Evolutionary conservation across 2,797 vertebrate genomes (phyloP).

Genomic region (Poecilia wingei): DNA sequence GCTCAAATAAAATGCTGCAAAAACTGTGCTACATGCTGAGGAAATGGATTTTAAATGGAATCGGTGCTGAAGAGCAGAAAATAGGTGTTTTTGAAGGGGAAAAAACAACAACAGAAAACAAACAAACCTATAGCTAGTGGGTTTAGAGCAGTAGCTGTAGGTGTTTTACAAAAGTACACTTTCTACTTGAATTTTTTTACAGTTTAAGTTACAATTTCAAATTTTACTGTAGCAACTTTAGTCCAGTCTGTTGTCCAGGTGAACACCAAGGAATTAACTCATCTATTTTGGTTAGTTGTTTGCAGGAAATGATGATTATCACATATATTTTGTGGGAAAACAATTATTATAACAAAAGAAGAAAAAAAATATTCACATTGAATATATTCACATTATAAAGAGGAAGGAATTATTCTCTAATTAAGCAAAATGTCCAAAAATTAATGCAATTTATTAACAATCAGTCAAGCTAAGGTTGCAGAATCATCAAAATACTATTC

Average conservation of each 20-base stretch:
- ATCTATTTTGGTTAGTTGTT: neutral
- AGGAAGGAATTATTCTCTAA: neutral
- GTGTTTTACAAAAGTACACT: neutral
- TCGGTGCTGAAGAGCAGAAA: constrained; percentile 12
- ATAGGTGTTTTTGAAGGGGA: constrained; percentile 5
- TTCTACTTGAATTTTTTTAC: neutral
- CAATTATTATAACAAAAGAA: neutral
- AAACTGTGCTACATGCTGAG: constrained; percentile 58
- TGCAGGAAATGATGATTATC: neutral
- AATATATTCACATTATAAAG: neutral
- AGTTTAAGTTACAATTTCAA: neutral
- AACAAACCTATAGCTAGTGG: neutral
- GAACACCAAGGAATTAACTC: neutral
- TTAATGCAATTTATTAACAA: neutral
- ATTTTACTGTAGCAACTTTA: neutral
- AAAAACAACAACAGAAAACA: neutral
- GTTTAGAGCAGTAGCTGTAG: too few species aligned
- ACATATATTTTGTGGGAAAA: neutral
- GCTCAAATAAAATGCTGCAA: constrained; percentile 34
- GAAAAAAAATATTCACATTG: neutral
- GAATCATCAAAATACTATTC: neutral
- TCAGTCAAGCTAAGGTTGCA: neutral
- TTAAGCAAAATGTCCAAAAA: neutral
- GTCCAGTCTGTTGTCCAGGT: neutral
- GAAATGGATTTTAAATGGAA: constrained; percentile 25